Evolutionary conservation across 2,888 invertebrate species (phyloP).

Genomic region (Dusona sp.): DNA sequence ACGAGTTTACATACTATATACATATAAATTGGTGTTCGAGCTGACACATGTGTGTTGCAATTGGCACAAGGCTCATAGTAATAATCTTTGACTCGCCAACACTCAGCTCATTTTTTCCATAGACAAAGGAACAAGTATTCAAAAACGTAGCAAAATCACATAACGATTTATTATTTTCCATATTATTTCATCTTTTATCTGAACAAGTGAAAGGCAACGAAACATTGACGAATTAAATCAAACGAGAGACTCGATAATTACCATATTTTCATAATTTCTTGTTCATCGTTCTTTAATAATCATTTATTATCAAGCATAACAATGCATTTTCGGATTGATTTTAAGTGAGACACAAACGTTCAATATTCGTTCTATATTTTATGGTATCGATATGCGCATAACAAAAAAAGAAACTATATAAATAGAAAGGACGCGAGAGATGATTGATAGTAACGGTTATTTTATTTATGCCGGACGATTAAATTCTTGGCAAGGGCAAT

Average conservation of each 20-base stretch:
- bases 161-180: background rate
- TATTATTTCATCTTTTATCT: background rate
- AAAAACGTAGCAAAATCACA: background rate
- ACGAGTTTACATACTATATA: background rate
- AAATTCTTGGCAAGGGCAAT: slow-evolving; percentile 68
- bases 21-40: slow-evolving; percentile 7
- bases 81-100: slow-evolving; percentile 18
- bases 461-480: slow-evolving; percentile 48
- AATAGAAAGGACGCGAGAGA: slow-evolving; percentile 36
- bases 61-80: slow-evolving; percentile 47
- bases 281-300: background rate
- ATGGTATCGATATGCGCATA: background rate
- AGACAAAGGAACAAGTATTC: slow-evolving; percentile 20
- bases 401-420: background rate
- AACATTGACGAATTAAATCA: background rate
- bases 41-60: slow-evolving; percentile 19
- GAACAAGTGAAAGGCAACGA: background rate
- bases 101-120: slow-evolving; percentile 6
- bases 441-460: slow-evolving; percentile 63
- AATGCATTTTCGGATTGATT: background rate
- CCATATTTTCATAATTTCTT: background rate
- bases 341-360: background rate
- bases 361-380: background rate
- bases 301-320: background rate
- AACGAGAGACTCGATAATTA: background rate